Evolutionary conservation across 2,888 invertebrate genomes (phyloP), one percentile per base, ranked within the genome.

Genomic region (Encarsia formosa): DNA sequence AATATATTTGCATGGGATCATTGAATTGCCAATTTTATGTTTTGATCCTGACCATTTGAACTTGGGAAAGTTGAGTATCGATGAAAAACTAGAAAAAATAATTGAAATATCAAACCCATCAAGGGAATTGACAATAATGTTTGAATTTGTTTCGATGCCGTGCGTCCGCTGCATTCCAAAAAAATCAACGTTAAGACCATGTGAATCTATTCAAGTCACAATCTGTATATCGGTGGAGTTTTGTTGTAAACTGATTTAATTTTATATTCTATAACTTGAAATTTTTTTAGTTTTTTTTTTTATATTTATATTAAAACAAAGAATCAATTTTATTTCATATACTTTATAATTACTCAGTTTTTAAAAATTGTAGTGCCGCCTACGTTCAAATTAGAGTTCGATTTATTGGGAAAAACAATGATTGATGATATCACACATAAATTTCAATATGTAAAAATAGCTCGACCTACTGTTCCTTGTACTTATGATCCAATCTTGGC

Each of bases 1-100:
- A 46, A 75, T 80, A 49, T 81, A 81, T 54, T 69, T 84, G 18
- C 77, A 81, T 61, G 83, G 82, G 0, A 76, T 79, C 64, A 78
- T 76, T 51, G 81, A 82, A 69, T 68, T 72, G 39, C 75, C 78
- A 23, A 65, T 69, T 22, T 67, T 84, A 15, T 65, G 65, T 4
- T 71, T 82, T 55, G 59, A 64, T 19, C 84, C 84, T 1, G 69
- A 76, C 51, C 61, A 66, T 6, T 54, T 83, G 0, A 60, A 76
- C 54, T 76, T 82, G 56, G 76, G 75, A 2, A 68, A 78, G 31
- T 68, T 82, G 9, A 35, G 61, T 32, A 66, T 80, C 3, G 70
- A 75, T 61, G 67, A 64, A 29, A 64, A 68, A 66, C 66, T 67
- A 9, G 68, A 68, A 1, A 77, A 72, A 63, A 67, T 74, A 29